Evolutionary conservation across 1,140 invertebrate genomes (phyloP), one percentile per base, ranked within the genome.

Genomic region (Oppia nitens): DNA sequence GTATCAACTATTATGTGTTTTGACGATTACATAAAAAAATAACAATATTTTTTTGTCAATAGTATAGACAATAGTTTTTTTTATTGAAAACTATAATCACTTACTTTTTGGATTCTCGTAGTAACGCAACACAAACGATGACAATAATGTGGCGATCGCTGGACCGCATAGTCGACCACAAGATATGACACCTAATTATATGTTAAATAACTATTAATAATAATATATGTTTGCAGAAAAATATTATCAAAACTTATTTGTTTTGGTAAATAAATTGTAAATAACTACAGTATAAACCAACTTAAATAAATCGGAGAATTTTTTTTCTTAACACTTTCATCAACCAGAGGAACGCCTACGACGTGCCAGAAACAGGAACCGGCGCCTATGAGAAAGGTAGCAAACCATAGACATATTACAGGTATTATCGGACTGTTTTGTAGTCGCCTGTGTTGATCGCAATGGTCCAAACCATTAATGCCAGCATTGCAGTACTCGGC

Each of bases 51-150:
- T 6, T 29, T 29, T 11, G 11, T 12, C 11, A 26, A 47, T 3
- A 48, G 29, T 29, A 26, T n/a, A n/a, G n/a, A n/a, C n/a, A n/a
- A 40, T 79, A 83, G 68, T 79, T 47, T n/a, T n/a, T n/a, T n/a
- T n/a, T n/a, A n/a, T n/a, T n/a, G n/a, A n/a, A n/a, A n/a, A n/a
- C n/a, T n/a, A n/a, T n/a, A n/a, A n/a, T 64, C n/a, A 12, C 54
- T 27, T 53, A 53, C 52, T 51, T 12, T 47, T 27, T 20, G 65
- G 66, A 62, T 66, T 63, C 57, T 67, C 66, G 29, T 66, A 66
- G 21, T 53, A 62, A 26, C 61, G 45, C 0, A 67, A 47, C 28
- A 53, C 59, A 32, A 63, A 54, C 14, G 64, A 65, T 14, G 64
- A 64, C 2, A 67, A 47, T 3, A 66, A 28, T 50, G 62, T 67